Evolutionary conservation across 1,140 invertebrate genomes (phyloP).

Genomic region (Chironomus striatipennis): DNA sequence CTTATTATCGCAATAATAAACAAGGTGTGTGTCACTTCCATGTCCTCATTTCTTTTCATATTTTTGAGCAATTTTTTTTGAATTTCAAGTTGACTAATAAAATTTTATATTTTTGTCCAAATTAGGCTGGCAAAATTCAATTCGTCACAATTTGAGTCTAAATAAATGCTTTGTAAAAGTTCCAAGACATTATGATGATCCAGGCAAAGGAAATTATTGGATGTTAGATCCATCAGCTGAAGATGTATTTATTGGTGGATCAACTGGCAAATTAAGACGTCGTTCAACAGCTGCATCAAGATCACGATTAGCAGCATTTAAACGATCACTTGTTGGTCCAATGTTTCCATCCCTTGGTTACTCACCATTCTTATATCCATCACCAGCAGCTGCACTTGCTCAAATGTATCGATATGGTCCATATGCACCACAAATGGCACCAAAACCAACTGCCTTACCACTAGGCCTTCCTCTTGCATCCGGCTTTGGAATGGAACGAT

Average conservation of each 20-base stretch:
- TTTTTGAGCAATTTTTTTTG: not conserved
- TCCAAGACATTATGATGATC: slow-evolving; percentile 85
- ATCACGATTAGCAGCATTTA: slow-evolving; percentile 77
- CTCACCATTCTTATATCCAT: slow-evolving; percentile 48
- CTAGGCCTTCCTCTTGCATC: slow-evolving; percentile 31
- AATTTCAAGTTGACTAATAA: not conserved
- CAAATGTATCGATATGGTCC: slow-evolving; percentile 44
- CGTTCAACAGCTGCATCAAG: slow-evolving; percentile 78
- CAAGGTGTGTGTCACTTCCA: slow-evolving; percentile 47
- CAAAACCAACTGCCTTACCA: slow-evolving; percentile 38
- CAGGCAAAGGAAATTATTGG: slow-evolving; percentile 94
- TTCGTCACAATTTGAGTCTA: slow-evolving; percentile 90
- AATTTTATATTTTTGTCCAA: not conserved
- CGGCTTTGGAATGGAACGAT: slow-evolving; percentile 43
- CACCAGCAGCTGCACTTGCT: slow-evolving; percentile 44
- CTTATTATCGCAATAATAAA: slow-evolving; percentile 95
- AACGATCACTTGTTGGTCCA: slow-evolving; percentile 50
- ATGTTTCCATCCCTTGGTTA: slow-evolving; percentile 45
- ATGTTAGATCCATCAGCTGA: slow-evolving; percentile 90
- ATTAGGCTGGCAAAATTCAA: slow-evolving; percentile 94
- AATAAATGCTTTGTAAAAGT: slow-evolving; percentile 99
- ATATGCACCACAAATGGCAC: slow-evolving; percentile 29
- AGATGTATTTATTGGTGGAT: slow-evolving; percentile 95
- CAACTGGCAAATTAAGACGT: slow-evolving; percentile 86
- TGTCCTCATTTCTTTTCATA: not conserved